phyloP scores from a whole-genome alignment of 2,797 vertebrate species.

The Sebastolobus alascanus region DNA sequence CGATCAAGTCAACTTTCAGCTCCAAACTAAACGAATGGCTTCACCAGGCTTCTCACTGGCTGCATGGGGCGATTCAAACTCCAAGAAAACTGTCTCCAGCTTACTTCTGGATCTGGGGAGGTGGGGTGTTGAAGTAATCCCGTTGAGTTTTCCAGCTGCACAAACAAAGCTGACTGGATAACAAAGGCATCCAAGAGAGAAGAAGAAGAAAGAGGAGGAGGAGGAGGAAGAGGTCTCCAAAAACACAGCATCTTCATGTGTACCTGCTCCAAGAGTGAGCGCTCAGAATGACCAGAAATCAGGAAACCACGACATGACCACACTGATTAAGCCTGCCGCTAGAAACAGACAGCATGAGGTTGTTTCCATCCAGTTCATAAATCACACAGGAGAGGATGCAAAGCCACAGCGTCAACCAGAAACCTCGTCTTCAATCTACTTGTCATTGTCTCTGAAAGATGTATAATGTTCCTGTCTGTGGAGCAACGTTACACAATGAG shows the following conservation, averaged over 20 bases:
- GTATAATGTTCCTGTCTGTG: slow-evolving; percentile 11
- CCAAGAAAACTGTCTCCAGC: slow-evolving; percentile 65
- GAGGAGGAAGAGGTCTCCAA: slow-evolving; percentile 22
- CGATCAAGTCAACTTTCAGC: slow-evolving; percentile 31
- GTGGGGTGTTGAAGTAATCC: slow-evolving; percentile 72
- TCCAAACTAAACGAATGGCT: slow-evolving; percentile 58
- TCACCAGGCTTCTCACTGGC: slow-evolving; percentile 47
- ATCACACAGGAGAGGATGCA: slow-evolving; percentile 60
- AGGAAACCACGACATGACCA: slow-evolving; percentile 76
- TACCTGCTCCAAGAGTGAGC: slow-evolving; percentile 72
- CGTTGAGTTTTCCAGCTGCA: slow-evolving; percentile 84
- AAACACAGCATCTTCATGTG: slow-evolving; percentile 67
- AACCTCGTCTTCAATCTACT: slow-evolving; percentile 36
- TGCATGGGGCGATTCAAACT: slow-evolving; percentile 55
- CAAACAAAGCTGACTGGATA: slow-evolving; percentile 83
- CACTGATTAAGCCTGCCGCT: slow-evolving; percentile 65
- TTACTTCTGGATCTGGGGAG: slow-evolving; percentile 65
- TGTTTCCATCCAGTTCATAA: slow-evolving; percentile 62
- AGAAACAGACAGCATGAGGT: slow-evolving; percentile 41
- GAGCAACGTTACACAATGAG: slow-evolving; percentile 16
- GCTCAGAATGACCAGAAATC: slow-evolving; percentile 58
- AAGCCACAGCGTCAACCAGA: slow-evolving; percentile 67
- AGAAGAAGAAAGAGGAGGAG: slow-evolving; percentile 46
- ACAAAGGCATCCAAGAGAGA: slow-evolving; percentile 78
- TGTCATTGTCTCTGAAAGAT: slow-evolving; percentile 44